Base-by-base conservation (phyloP, 2,888 invertebrate genomes). In the Callinectes sapidus region DNA sequence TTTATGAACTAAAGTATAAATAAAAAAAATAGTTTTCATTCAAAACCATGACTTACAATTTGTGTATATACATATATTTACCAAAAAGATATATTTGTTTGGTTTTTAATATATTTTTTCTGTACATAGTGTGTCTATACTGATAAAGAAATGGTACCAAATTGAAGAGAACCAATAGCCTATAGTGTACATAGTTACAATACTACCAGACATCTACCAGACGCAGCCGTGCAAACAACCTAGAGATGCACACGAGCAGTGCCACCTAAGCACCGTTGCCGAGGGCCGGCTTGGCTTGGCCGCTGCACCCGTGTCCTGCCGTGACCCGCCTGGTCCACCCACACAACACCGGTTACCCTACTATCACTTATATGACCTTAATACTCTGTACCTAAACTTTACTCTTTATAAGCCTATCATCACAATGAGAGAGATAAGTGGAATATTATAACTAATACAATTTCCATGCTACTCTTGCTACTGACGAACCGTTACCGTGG, bases 371-470 rank as follows among this genome's bases (percentile, higher is more conserved):
- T 85, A 92, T 85, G 71, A 89, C 92, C 71, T 61, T 90, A 48
- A 48, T 48, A 86, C 28, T 55, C 32, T 61, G 42, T 86, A 90
- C 90, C 90, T 90, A 90, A 81, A 55, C 42, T 90, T 87, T 91
- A 91, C 87, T 35, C 66, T 87, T 55, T 77, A 91, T 92, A 89
- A 85, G 85, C 91, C 92, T 92, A 92, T 89, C 89, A 92, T 92
- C 92, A 92, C 92, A 92, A 92, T 92, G 92, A 92, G 92, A 91
- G 71, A 92, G 92, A 89, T 92, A 92, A 92, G 77, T 39, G 39
- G 89, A 81, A 89, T 55, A 85, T 89, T 86, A 89, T 42, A 91
- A 89, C 88, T 87, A 89, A 77, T 92, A 92, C 85, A 87, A n/a
- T 88, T 71, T 89, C 54, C 77, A 91, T 90, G 86, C 88, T 91